A percentile compares a stretch with the other conserved stretches of the same genome.
phyloP scores from a whole-genome alignment of 2,888 invertebrate species.

The Hirtodrosophila duncani region DNA sequence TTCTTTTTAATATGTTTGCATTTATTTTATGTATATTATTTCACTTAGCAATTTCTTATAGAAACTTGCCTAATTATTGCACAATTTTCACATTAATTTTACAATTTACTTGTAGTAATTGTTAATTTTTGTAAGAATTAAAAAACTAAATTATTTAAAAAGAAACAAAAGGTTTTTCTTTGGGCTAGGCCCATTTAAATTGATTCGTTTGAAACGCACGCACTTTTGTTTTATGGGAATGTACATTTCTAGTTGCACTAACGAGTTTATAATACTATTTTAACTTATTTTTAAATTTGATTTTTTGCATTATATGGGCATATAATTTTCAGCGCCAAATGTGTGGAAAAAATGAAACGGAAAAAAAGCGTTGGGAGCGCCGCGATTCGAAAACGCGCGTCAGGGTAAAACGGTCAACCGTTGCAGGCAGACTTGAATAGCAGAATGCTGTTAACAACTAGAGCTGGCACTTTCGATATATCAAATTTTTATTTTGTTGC shows the following conservation, averaged over 20 bases:
- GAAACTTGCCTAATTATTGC: slow-evolving; percentile 56
- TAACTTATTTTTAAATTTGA: slow-evolving; percentile 8
- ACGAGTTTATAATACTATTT: too few species aligned
- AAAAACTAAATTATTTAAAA: slow-evolving; percentile 34
- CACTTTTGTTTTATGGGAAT: slow-evolving; percentile 35
- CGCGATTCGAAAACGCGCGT: slow-evolving; percentile 73
- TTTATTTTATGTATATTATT: slow-evolving; percentile 16
- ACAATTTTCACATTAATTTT: slow-evolving; percentile 34
- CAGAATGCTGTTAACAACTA: too few species aligned
- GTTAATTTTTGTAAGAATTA: neutral
- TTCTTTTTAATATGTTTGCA: slow-evolving; percentile 34
- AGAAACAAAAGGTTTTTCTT: slow-evolving; percentile 41
- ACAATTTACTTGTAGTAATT: slow-evolving; percentile 28
- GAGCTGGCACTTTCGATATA: too few species aligned
- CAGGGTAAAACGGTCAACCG: slow-evolving; percentile 56
- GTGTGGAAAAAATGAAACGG: slow-evolving; percentile 49
- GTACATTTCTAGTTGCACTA: slow-evolving; percentile 25
- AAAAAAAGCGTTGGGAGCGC: slow-evolving; percentile 55
- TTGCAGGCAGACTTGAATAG: neutral
- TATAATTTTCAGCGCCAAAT: slow-evolving; percentile 50
- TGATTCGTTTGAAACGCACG: slow-evolving; percentile 19
- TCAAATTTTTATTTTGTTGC: too few species aligned
- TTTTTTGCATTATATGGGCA: slow-evolving; percentile 16
- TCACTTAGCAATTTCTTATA: slow-evolving; percentile 54
- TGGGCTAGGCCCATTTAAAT: slow-evolving; percentile 58